Evolutionary conservation across 2,797 vertebrate genomes (phyloP), one percentile per base, ranked within the genome.

Genomic region (Saxicola maurus): DNA sequence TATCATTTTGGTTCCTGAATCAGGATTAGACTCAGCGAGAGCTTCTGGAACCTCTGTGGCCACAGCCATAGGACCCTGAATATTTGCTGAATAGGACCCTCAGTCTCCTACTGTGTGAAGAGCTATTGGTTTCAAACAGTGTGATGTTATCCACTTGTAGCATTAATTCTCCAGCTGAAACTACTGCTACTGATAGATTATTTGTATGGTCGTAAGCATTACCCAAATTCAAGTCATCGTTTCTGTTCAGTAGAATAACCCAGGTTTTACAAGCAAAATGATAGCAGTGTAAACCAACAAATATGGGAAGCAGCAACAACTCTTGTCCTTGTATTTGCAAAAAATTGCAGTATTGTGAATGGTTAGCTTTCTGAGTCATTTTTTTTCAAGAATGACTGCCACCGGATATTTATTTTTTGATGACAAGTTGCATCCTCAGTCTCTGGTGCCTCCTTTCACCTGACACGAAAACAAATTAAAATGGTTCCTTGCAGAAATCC

Each of bases 1-100:
- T 95, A 94, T 95, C 89, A 86, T 95, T 95, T 94, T 96, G 95
- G 95, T 93, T 95, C 92, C 94, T 96, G 93, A 96, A 95, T 94
- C 95, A 96, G 95, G 94, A 96, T 92, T 96, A 95, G 92, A 91
- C 85, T 82, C 92, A 92, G 73, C 87, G 8, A 89, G 67, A 96
- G 86, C 94, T 91, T 91, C 93, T 94, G 92, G 91, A 95, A 94
- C 80, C 89, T 94, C 87, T 91, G 91, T 94, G 94, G 92, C 92
- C 82, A 79, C 91, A 92, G 92, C 89, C 89, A 82, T 94, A 89
- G 92, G 87, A 95, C 81, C 85, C 77, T 94, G 93, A 94, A 53
- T 94, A 94, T 95, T 94, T 96, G 93, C 94, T 96, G 92, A 94
- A 94, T 95, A 95, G 91, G 77, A 95, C 83, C 89, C 87, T 94